A percentile compares a stretch with the other conserved stretches of the same genome.
These are phyloP conservation scores for Orbicella faveolata DNA, from an alignment of 64 coral and sea anemone species.

Conservation along the genomic window DNA sequence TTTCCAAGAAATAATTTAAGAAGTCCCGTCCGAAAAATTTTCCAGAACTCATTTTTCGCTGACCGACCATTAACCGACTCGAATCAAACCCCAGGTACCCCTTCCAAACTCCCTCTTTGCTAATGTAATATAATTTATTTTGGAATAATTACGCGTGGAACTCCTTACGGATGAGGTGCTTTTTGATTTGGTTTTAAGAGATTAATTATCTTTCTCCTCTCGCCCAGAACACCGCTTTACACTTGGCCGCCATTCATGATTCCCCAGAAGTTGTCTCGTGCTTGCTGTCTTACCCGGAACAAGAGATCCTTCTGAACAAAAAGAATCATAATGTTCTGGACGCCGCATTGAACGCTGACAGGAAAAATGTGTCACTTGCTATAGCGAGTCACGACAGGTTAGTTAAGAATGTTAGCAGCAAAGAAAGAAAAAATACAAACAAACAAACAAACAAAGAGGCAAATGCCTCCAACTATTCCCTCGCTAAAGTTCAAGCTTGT, in stretches of 20 bases:
- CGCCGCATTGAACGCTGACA: conserved; percentile 22
- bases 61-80: too few relatives aligned
- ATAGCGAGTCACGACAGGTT: conserved; percentile 65
- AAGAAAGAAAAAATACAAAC: neutral
- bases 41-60: too few relatives aligned
- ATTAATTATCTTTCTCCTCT: neutral
- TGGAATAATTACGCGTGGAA: too few relatives aligned
- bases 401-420: too few relatives aligned
- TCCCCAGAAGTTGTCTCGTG: conserved; percentile 41
- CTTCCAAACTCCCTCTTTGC: too few relatives aligned
- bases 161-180: neutral
- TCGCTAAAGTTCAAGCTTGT: too few relatives aligned
- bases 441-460: neutral
- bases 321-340: conserved; percentile 42
- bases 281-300: conserved; percentile 29
- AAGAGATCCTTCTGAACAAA: conserved; percentile 43
- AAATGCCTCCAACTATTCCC: too few relatives aligned
- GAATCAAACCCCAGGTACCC: too few relatives aligned
- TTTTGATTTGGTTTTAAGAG: neutral
- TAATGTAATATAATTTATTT: too few relatives aligned
- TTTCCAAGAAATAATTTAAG: neutral
- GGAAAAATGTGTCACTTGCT: conserved; percentile 27
- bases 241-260: conserved; percentile 47
- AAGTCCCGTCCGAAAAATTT: neutral
- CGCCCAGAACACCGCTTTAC: conserved; percentile 43